A percentile compares a stretch with the other conserved stretches of the same genome.
Evolutionary conservation across 2,113 vertebrate species (phyloP).

Genomic region (Talpa occidentalis): DNA sequence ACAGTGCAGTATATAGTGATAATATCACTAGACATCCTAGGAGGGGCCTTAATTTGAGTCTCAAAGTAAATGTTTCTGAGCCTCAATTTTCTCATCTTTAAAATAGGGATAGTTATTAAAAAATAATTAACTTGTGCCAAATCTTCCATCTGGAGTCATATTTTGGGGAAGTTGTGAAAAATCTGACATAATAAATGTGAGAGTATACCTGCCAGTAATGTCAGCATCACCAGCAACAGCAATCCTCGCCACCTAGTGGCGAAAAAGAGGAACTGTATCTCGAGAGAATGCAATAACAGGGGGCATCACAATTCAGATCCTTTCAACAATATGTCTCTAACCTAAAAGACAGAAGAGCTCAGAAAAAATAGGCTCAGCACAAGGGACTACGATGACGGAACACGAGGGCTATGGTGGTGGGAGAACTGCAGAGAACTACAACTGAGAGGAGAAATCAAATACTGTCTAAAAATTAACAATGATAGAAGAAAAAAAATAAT

Average conservation of each 20-base stretch:
- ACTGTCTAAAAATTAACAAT: no score
- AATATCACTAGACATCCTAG: not conserved
- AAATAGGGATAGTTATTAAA: not conserved
- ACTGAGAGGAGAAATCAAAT: no score
- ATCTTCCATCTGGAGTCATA: not conserved
- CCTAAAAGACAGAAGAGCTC: not conserved
- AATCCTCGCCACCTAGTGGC: not conserved
- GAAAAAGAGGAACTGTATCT: not conserved
- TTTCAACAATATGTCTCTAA: not conserved
- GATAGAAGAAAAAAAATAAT: not conserved
- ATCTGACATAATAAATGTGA: conserved; percentile 11
- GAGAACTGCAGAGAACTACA: no score
- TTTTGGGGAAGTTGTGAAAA: not conserved
- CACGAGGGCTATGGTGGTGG: no score
- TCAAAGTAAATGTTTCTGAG: not conserved
- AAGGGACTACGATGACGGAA: no score
- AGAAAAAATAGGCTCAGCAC: not conserved
- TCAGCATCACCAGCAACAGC: not conserved
- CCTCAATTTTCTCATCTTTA: conserved; percentile 29
- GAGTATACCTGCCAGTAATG: not conserved
- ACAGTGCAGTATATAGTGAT: not conserved
- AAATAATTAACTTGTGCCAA: conserved; percentile 19
- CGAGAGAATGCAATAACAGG: not conserved
- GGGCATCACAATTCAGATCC: not conserved
- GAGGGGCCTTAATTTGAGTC: not conserved